Conservation (phyloP, 2,113 vertebrate genomes). For the Pelodiscus sinensis region DNA sequence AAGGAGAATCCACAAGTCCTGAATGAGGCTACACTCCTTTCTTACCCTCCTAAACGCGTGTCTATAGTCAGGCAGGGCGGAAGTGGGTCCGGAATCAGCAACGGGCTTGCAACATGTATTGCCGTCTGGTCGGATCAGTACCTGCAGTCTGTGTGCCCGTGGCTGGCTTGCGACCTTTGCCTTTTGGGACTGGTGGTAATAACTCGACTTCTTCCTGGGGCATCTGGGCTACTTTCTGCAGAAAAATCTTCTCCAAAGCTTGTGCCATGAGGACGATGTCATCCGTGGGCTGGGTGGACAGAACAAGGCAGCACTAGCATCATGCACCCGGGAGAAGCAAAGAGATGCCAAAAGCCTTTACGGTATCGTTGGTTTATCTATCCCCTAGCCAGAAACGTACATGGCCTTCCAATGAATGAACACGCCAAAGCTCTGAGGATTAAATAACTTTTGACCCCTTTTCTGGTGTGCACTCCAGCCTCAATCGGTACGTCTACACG, state of each 20-base stretch:
- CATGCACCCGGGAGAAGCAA: neutral
- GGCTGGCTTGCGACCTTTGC: constrained; percentile 85
- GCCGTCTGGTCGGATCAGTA: constrained; percentile 10
- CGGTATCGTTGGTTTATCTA: neutral
- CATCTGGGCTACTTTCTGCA: constrained; percentile 95
- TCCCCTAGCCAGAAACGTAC: neutral
- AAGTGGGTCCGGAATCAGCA: neutral
- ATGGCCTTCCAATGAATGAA: neutral
- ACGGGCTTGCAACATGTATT: rapidly evolving
- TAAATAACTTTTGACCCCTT: neutral
- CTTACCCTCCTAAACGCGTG: neutral
- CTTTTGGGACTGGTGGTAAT: constrained; percentile 85
- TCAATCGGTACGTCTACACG: neutral
- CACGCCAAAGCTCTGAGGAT: neutral
- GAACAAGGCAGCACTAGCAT: neutral
- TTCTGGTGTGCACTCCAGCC: neutral
- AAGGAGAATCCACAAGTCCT: neutral
- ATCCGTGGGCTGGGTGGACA: constrained; percentile 89
- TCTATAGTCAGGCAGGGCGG: neutral
- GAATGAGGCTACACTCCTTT: neutral
- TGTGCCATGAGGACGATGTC: constrained; percentile 99
- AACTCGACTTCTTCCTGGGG: constrained; percentile 91
- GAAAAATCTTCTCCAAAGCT: constrained; percentile 94
- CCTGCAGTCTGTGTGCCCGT: constrained; percentile 77
- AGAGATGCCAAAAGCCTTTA: neutral